Evolutionary conservation across 2,113 vertebrate genomes (phyloP).

Genomic region (Nettapus auritus): DNA sequence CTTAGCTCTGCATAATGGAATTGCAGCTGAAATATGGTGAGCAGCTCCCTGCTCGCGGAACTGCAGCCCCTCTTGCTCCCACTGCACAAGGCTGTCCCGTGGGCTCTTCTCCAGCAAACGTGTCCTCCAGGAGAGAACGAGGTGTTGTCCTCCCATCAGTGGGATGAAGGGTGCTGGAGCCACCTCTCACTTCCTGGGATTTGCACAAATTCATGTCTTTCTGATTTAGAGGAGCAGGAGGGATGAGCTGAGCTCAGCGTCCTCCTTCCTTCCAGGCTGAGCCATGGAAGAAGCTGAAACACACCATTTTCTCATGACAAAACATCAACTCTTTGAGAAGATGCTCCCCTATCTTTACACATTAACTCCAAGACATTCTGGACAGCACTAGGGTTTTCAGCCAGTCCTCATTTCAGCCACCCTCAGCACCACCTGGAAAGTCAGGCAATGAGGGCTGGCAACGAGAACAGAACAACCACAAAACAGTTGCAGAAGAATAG

Average conservation of each 20-base stretch:
- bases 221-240: neutral
- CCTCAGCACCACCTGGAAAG: neutral
- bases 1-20: constrained; percentile 74
- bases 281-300: neutral
- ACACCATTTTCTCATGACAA: neutral
- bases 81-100: neutral
- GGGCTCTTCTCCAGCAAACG: neutral
- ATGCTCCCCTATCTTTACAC: neutral
- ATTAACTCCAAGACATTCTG: fast-evolving
- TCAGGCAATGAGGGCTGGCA: neutral
- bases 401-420: neutral
- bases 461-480: neutral
- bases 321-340: neutral
- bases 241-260: neutral
- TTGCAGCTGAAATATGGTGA: constrained; percentile 74
- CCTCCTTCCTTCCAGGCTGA: neutral
- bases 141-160: fast-evolving
- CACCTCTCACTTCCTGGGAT: neutral
- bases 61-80: neutral
- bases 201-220: neutral
- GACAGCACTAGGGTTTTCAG: neutral
- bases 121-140: neutral
- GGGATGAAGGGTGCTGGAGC: neutral
- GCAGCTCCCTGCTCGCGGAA: constrained; percentile 22
- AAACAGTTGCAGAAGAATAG: neutral